These are phyloP conservation scores for Pachycephus smyrnensis DNA, from an alignment of 2,888 invertebrate genomes.

Conservation along the genomic window DNA sequence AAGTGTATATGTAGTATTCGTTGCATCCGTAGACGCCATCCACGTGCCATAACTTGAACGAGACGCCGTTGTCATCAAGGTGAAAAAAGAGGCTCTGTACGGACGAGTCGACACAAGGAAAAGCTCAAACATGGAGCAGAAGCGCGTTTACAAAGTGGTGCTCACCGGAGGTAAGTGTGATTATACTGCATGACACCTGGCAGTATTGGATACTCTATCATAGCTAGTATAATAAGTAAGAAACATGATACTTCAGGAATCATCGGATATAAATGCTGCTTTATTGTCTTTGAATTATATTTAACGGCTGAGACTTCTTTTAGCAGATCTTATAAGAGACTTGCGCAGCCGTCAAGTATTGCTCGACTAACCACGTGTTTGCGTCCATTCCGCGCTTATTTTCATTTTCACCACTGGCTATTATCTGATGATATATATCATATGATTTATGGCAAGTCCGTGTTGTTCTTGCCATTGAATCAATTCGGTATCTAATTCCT, in stretches of 20 bases:
- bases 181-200: background rate
- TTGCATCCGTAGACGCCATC: slow-evolving; percentile 46
- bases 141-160: slow-evolving; percentile 86
- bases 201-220: background rate
- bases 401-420: background rate
- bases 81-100: background rate
- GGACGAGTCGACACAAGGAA: slow-evolving; percentile 3
- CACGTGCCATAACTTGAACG: slow-evolving; percentile 23
- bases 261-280: background rate
- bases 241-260: background rate
- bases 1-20: slow-evolving; percentile 58
- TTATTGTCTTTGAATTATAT: background rate
- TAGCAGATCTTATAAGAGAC: background rate
- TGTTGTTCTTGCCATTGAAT: background rate
- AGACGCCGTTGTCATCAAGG: background rate
- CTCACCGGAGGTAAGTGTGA: slow-evolving; percentile 85
- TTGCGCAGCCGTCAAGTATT: background rate
- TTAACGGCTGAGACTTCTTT: background rate
- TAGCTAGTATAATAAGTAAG: background rate
- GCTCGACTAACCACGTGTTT: background rate
- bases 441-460: background rate
- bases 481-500: background rate
- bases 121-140: slow-evolving; percentile 68
- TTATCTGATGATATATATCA: background rate
- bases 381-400: background rate